Conservation (phyloP, 2,113 vertebrate genomes). For the Psammodynastes pulverulentus region DNA sequence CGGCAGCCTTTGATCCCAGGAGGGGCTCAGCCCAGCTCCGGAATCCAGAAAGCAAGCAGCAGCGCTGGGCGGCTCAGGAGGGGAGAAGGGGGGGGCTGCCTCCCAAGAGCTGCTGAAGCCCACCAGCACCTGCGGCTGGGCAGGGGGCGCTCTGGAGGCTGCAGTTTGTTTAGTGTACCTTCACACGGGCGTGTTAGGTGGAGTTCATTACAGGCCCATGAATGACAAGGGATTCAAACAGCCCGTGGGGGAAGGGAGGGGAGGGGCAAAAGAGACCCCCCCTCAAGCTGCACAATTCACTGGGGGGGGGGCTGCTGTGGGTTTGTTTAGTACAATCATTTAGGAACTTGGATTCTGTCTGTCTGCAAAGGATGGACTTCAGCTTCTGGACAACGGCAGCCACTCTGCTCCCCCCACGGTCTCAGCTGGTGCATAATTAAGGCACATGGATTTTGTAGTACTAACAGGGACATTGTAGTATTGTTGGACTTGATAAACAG, state of each 20-base stretch:
- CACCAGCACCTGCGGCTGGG: neutral
- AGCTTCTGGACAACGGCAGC: neutral
- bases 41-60: neutral
- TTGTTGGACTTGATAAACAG: neutral
- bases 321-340: neutral
- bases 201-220: neutral
- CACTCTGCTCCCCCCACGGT: neutral
- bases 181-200: neutral
- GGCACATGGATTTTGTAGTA: neutral
- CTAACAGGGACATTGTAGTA: neutral
- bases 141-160: neutral
- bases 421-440: neutral
- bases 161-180: neutral
- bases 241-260: neutral
- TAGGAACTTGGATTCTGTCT: neutral
- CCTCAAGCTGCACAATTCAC: neutral
- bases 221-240: neutral
- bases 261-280: neutral
- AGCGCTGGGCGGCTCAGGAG: neutral
- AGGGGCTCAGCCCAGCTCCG: neutral
- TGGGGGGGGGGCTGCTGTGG: neutral
- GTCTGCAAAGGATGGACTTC: neutral
- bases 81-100: neutral
- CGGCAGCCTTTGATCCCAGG: neutral
- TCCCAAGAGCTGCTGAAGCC: neutral